Conservation (phyloP, 1,140 invertebrate species). For the Caenorhabditis elegans region WBcel235 BX284603.4:6408501-6409000, state of each 20-base stretch:
- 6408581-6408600: constrained; percentile 42
- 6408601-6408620: neutral
- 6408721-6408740: constrained; percentile 5
- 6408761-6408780: constrained; percentile 19
- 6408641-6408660: too few relatives aligned
- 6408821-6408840: neutral
- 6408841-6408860: neutral
- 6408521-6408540: too few relatives aligned
- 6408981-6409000: too few relatives aligned
- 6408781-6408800: neutral
- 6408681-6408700: neutral
- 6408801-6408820: neutral
- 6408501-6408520: too few relatives aligned
- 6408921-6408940: constrained; percentile 11
- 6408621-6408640: constrained; percentile 20
- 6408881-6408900: neutral
- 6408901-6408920: neutral
- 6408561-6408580: constrained; percentile 43
- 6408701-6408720: neutral
- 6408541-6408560: too few relatives aligned
- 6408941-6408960: neutral
- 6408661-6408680: neutral
- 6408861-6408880: neutral
- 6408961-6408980: neutral
- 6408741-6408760: neutral